These are phyloP conservation scores for Hemitrygon akajei DNA, from an alignment of 2,797 vertebrate species.

Conservation along the genomic window DNA sequence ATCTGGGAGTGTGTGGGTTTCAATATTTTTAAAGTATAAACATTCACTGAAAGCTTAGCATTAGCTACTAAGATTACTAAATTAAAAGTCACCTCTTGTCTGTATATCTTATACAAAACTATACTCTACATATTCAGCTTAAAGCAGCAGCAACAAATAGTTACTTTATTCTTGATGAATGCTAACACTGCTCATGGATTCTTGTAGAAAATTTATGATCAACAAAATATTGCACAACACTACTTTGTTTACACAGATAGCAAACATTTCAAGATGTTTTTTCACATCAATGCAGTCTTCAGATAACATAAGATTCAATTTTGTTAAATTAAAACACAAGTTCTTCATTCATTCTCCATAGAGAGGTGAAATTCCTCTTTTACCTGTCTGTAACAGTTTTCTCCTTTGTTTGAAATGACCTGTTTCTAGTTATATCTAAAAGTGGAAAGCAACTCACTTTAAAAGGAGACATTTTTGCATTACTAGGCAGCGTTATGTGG, in stretches of 20 bases:
- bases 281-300: not conserved
- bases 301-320: not conserved
- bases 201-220: not conserved
- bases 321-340: not conserved
- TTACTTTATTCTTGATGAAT: not conserved
- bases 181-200: too few relatives aligned
- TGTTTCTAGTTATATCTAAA: not conserved
- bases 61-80: not conserved
- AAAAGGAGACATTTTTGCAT: not conserved
- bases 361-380: not conserved
- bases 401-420: not conserved
- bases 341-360: not conserved
- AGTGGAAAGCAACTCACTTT: not conserved
- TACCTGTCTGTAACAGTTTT: not conserved
- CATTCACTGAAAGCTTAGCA: not conserved
- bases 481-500: not conserved
- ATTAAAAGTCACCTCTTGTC: not conserved
- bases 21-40: not conserved
- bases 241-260: too few relatives aligned
- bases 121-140: not conserved
- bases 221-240: slow-evolving; percentile 25
- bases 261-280: not conserved
- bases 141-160: not conserved
- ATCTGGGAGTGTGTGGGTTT: not conserved
- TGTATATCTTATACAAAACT: not conserved